A percentile compares a stretch with the other conserved stretches of the same genome.
phyloP scores from a whole-genome alignment of 1,140 invertebrate species.

The Atopsyche davidsoni region DNA sequence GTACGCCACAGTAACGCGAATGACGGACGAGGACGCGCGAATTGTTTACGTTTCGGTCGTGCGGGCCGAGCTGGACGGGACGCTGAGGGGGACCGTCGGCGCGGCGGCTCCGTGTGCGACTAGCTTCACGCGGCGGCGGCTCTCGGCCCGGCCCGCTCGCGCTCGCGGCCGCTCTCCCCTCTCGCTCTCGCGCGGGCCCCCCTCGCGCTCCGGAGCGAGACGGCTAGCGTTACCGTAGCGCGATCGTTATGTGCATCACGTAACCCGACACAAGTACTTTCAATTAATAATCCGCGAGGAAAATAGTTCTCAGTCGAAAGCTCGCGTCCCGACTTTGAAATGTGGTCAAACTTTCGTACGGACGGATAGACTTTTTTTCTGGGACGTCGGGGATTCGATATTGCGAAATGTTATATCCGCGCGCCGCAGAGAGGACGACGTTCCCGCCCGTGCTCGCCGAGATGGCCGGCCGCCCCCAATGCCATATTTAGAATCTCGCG shows the following conservation, averaged over 20 bases:
- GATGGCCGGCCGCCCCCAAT: constrained; percentile 54
- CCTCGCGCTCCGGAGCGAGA: constrained; percentile 31
- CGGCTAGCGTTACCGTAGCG: constrained; percentile 19
- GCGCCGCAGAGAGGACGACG: constrained; percentile 22
- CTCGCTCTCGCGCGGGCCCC: constrained; percentile 31
- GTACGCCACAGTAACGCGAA: constrained; percentile 55
- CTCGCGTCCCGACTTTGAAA: constrained; percentile 8
- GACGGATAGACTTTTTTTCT: constrained; percentile 8
- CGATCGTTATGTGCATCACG: constrained; percentile 29
- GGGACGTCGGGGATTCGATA: too few species aligned
- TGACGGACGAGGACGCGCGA: constrained; percentile 32
- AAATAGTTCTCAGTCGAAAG: constrained; percentile 25
- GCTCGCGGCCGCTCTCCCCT: constrained; percentile 38
- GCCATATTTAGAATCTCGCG: constrained; percentile 69
- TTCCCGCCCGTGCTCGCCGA: constrained; percentile 32
- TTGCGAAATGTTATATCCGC: constrained; percentile 3
- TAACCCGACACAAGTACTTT: constrained; percentile 34
- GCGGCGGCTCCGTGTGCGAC: constrained; percentile 47
- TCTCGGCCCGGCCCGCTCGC: constrained; percentile 34
- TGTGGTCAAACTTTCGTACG: constrained; percentile 1
- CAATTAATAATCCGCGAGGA: constrained; percentile 22
- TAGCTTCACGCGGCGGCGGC: constrained; percentile 39
- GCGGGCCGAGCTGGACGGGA: constrained; percentile 44
- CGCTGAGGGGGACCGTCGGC: constrained; percentile 43
- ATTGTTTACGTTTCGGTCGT: constrained; percentile 43